A percentile compares a stretch with the other conserved stretches of the same genome.
phyloP scores from a whole-genome alignment of 2,888 invertebrate genomes.

The Rotaria magnacalcarata region DNA sequence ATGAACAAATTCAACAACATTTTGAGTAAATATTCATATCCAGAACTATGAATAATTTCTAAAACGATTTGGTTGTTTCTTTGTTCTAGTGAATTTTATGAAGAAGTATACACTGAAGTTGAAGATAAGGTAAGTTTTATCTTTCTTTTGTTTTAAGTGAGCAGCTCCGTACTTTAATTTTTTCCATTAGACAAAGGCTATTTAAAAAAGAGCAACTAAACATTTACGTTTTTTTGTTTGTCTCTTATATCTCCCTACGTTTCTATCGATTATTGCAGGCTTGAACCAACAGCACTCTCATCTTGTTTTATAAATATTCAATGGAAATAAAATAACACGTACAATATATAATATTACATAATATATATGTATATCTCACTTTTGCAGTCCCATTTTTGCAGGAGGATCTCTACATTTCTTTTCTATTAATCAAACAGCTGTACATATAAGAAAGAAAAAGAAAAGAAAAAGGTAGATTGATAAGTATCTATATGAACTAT shows the following conservation, averaged over 20 bases:
- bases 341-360: background rate
- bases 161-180: background rate
- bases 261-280: slow-evolving; percentile 28
- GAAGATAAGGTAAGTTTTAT: slow-evolving; percentile 19
- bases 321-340: background rate
- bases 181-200: background rate
- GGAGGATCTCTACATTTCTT: background rate
- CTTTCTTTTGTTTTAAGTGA: background rate
- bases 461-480: background rate
- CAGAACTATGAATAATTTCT: too few species aligned
- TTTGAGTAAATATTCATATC: background rate
- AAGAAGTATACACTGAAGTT: slow-evolving; percentile 32
- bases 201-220: background rate
- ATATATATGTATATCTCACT: background rate
- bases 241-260: background rate
- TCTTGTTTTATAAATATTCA: slow-evolving; percentile 2
- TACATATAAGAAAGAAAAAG: background rate
- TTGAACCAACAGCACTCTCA: slow-evolving; percentile 4
- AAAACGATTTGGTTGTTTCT: too few species aligned
- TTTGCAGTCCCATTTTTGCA: background rate
- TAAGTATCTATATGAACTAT: background rate
- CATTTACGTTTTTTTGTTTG: background rate
- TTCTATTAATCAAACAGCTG: slow-evolving; percentile 18
- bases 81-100: slow-evolving; percentile 4
- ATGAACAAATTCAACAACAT: slow-evolving; percentile 20